Evolutionary conservation across 2,888 invertebrate species (phyloP).

Genomic region (Lepidocyrtoides sp.): DNA sequence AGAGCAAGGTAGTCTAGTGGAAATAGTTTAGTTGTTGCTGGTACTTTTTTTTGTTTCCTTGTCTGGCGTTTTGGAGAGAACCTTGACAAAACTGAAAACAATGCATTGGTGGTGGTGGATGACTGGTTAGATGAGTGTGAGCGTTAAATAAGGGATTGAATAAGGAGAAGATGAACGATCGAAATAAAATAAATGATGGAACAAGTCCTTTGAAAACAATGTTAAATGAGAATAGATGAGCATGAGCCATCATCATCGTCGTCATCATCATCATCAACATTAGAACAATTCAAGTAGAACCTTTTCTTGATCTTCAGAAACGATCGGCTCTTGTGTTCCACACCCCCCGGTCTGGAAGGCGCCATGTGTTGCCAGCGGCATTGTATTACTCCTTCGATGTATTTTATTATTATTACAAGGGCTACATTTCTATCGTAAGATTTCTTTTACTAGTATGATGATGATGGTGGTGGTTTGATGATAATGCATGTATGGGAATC

Average conservation of each 20-base stretch:
- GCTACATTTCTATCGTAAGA: constrained; percentile 11
- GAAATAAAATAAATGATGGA: constrained; percentile 74
- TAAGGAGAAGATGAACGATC: constrained; percentile 58
- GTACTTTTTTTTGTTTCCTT: constrained; percentile 21
- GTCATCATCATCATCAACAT: constrained; percentile 36
- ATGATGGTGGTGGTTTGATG: not conserved
- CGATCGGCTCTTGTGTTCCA: constrained; percentile 82
- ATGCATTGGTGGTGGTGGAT: not conserved
- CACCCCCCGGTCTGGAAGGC: constrained; percentile 85
- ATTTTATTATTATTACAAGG: constrained; percentile 52
- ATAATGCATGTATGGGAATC: not conserved
- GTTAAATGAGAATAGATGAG: constrained; percentile 65
- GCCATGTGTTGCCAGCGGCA: constrained; percentile 83
- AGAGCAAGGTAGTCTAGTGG: constrained; percentile 39
- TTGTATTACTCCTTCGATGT: constrained; percentile 60
- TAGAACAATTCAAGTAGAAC: constrained; percentile 60
- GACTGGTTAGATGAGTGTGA: constrained; percentile 6
- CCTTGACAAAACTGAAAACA: constrained; percentile 31
- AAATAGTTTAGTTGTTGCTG: constrained; percentile 40
- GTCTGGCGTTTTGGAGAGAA: not conserved
- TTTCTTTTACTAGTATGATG: constrained; percentile 24
- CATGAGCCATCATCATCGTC: constrained; percentile 72
- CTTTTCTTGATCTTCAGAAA: constrained; percentile 72
- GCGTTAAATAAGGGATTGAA: constrained; percentile 53
- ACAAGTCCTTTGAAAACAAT: constrained; percentile 75